Evolutionary conservation across 30 jellyfish, hydroid and myxozoan genomes (phyloP).

Genomic region (Chrysaora quinquecirrha): DNA sequence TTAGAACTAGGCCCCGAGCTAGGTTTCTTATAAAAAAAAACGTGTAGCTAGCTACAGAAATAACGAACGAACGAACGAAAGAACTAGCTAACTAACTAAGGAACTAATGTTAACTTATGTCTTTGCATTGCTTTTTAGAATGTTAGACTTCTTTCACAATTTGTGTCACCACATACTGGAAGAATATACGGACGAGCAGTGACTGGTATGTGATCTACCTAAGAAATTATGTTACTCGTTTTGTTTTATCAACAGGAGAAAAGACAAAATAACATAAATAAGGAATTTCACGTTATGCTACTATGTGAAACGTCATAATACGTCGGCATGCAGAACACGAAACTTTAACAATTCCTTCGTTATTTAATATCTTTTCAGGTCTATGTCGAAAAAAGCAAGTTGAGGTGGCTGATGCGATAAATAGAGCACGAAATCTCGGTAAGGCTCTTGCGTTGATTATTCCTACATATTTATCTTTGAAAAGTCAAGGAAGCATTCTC

Average conservation of each 20-base stretch:
- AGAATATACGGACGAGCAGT: slow-evolving; percentile 81
- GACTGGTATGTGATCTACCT: slow-evolving; percentile 88
- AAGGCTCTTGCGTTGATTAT: background rate
- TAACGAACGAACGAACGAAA: no score
- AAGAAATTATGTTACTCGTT: no score
- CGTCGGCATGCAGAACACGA: background rate
- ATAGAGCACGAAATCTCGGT: slow-evolving; percentile 80
- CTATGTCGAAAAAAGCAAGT: slow-evolving; percentile 78
- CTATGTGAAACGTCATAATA: no score
- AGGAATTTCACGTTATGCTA: no score
- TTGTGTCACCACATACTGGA: slow-evolving; percentile 97
- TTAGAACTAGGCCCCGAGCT: no score
- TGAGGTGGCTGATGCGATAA: slow-evolving; percentile 67
- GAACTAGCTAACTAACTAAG: no score
- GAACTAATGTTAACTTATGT: no score
- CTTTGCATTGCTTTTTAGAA: slow-evolving; percentile 56
- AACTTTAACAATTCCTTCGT: background rate
- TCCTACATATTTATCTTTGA: background rate
- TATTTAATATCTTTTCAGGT: slow-evolving; percentile 32
- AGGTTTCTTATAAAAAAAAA: no score
- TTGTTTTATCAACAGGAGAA: background rate
- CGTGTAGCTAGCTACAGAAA: no score
- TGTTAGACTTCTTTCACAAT: slow-evolving; percentile 88
- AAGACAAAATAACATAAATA: no score
- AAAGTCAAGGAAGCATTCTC: background rate